These are phyloP conservation scores for Rhyacichthys aspro DNA, from an alignment of 2,797 vertebrate species.

Conservation along the genomic window DNA sequence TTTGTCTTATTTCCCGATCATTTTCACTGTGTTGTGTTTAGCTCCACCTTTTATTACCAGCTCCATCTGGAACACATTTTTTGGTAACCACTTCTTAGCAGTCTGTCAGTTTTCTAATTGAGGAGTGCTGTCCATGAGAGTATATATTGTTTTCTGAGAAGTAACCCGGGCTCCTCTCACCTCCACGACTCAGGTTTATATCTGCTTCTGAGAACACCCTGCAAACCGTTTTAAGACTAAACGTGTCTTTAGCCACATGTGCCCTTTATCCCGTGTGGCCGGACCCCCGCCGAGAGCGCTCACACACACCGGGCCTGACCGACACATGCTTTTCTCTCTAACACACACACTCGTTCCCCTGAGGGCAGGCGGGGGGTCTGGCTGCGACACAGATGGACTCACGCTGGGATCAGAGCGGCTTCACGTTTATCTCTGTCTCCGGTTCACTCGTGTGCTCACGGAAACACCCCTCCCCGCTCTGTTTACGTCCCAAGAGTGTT, in stretches of 20 bases:
- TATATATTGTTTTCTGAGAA: background rate
- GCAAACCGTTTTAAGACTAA: constrained; percentile 51
- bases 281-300: constrained; percentile 55
- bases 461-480: constrained; percentile 32
- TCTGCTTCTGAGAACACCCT: constrained; percentile 56
- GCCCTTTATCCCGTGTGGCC: constrained; percentile 64
- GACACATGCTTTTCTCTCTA: no score
- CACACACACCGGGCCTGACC: constrained; percentile 28
- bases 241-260: constrained; percentile 61
- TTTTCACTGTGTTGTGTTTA: no score
- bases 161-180: background rate
- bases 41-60: no score
- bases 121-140: no score
- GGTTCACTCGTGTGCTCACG: constrained; percentile 45
- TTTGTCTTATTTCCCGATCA: no score
- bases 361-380: constrained; percentile 63
- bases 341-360: no score
- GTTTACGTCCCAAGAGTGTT: constrained; percentile 59
- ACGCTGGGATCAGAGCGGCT: constrained; percentile 71
- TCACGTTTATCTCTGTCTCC: constrained; percentile 49
- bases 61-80: no score
- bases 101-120: no score
- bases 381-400: constrained; percentile 66
- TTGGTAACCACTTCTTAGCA: no score
- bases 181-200: constrained; percentile 31